Percentiles rank a stretch among this genome's conserved stretches.
These are phyloP conservation scores for Temnothorax longispinosus DNA, from an alignment of 1,140 invertebrate genomes.

Conservation along the genomic window DNA sequence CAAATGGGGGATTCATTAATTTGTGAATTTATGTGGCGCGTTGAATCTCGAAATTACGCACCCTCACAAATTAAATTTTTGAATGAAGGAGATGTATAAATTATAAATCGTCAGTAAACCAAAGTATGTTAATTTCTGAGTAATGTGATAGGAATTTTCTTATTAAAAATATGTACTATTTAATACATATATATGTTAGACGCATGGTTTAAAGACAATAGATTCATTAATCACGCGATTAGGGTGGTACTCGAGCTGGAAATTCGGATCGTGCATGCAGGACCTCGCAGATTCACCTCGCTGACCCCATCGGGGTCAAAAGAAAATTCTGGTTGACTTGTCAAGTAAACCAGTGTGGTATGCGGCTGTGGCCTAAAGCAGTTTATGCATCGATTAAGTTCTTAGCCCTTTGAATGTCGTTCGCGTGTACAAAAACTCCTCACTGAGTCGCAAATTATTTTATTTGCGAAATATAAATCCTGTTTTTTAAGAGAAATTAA, in stretches of 20 bases:
- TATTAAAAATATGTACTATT: neutral
- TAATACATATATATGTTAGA: neutral
- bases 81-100: neutral
- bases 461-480: neutral
- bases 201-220: conserved; percentile 39
- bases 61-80: conserved; percentile 14
- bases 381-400: conserved; percentile 57
- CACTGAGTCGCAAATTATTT: conserved; percentile 14
- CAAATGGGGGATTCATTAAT: neutral
- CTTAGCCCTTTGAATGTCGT: conserved; percentile 35
- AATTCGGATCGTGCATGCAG: conserved; percentile 60
- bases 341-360: conserved; percentile 37
- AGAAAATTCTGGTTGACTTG: conserved; percentile 63
- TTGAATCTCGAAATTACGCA: neutral
- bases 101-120: neutral
- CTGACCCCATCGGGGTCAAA: conserved; percentile 56
- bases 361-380: conserved; percentile 31
- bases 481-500: neutral
- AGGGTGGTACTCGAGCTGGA: conserved; percentile 53
- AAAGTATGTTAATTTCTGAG: neutral
- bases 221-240: conserved; percentile 62
- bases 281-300: neutral
- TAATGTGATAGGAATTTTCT: neutral
- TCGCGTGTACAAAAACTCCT: conserved; percentile 27
- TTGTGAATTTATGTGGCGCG: conserved; percentile 7